Evolutionary conservation across 2,113 vertebrate species (phyloP).

Genomic region (Elephas maximus): DNA sequence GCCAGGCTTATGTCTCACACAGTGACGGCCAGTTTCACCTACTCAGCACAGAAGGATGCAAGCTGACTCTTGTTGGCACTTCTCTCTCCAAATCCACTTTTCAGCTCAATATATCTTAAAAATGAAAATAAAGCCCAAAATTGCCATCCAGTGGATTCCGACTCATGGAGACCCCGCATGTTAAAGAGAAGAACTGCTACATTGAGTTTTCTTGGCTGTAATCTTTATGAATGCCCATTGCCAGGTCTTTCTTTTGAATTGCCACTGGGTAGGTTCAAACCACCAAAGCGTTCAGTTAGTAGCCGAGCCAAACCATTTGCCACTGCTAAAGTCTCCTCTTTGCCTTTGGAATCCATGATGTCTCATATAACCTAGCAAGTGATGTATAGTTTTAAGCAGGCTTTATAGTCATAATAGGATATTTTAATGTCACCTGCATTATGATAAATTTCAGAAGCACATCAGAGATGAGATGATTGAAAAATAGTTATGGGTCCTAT

Average conservation of each 20-base stretch:
- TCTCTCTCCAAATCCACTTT: not conserved
- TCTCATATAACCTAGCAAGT: not conserved
- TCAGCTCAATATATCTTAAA: not conserved
- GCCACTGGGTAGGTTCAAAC: not conserved
- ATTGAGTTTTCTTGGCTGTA: not conserved
- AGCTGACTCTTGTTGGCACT: not conserved
- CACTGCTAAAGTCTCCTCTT: not conserved
- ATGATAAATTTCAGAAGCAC: not conserved
- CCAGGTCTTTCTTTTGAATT: not conserved
- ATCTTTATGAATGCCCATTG: not conserved
- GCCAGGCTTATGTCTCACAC: not conserved
- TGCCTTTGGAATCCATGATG: not conserved
- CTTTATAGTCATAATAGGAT: not conserved
- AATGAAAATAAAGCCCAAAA: not conserved
- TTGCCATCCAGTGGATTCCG: not conserved
- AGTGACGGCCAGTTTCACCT: not conserved
- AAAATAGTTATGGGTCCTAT: not conserved
- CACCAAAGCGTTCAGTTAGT: not conserved
- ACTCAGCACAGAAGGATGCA: not conserved
- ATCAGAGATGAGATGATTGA: not conserved
- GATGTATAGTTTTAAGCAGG: not conserved
- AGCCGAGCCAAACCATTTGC: not conserved
- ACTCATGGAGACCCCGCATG: not conserved
- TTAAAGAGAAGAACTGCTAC: not conserved
- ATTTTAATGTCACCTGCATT: rapidly evolving